Base-by-base conservation (phyloP, 2,888 invertebrate species). In the Opisthograptis luteolata region DNA sequence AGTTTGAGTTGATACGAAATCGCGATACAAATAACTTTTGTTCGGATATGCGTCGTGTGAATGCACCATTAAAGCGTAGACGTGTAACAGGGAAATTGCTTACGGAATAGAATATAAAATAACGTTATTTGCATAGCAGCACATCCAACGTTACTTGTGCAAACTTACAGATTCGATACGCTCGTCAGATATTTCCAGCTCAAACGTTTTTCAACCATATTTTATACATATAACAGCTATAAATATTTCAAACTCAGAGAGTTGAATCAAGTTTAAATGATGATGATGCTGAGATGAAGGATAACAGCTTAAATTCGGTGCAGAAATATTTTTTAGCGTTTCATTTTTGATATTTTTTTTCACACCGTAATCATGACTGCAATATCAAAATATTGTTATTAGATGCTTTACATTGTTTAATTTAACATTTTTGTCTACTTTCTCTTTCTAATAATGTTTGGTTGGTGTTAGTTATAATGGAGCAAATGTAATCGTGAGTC, bases 121-220 rank as follows among this genome's bases (percentile, higher is more conserved):
- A 55, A 55, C 51, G 55, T 52, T 58, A 55, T 58, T 58, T 58
- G 57, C 50, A 58, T 58, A 57, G 57, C 53, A 44, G 44, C 44
- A 44, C 41, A 47, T 47, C 40, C 22, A 34, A 43, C 36, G 49
- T 49, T 43, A 42, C 37, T n/a, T 41, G 34, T 17, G 41, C 42
- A 14, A 28, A 32, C 42, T 53, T 49, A 57, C 13, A 32, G 44
- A 57, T 57, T 53, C 40, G 53, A 45, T 52, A 49, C 19, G 43
- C 48, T 37, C 36, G 24, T 41, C 10, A 28, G 24, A 12, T 34
- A 17, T 17, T 20, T 8, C 5, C 19, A 1, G 22, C 12, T 8
- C 30, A 9, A 34, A 1, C 28, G 8, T 43, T 53, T 43, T 28
- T 12, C 10, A 30, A 43, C 43, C 28, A 3, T 32, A 31, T n/a